Evolutionary conservation across 2,113 vertebrate species (phyloP), one percentile per base, ranked within the genome.

Genomic region (Damaliscus lunatus): DNA sequence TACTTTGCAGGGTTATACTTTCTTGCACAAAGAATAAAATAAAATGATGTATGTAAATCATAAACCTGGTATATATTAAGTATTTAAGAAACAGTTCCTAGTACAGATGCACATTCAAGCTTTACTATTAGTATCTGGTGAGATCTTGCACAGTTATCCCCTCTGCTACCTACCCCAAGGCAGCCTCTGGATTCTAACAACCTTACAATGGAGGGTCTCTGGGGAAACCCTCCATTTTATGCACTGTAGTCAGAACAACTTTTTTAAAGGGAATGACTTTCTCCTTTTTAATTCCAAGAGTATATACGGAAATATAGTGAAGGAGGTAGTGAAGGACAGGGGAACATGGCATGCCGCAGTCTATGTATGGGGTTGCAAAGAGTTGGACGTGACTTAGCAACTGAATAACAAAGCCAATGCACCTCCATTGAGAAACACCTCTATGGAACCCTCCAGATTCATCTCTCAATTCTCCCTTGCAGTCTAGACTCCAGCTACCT

Each of bases 101-200:
- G 89, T 91, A 95, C 29, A 92, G 93, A 92, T 82, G 48, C 13
- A 80, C 15, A 83, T 95, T 91, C 64, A 90, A 92, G 74, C 7
- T 78, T 46, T 90, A 62, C 48, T 43, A 60, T 36, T 89, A 62
- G 57, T 71, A 77, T 40, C 62, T 94, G 5, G 3, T 88, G 19
- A 90, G 31, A 95, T 11, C 27, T 91, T 89, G 9, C 17, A 31
- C 12, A 80, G 9, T 80, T 96, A 77, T 46, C 55, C 43, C 43
- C 67, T 87, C 46, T 21, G 82, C 17, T n/a, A 16, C 16, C 27
- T 27, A n/a, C 40, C 4, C 48, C 27, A 96, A 71, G 78, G n/a
- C 17, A 90, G 29, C 16, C 5, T 85, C 96, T 91, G n/a, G 8
- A 88, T 88, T 89, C 89, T 95, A 96, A 78, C 64, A 92, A 60